Evolutionary conservation across 2,888 invertebrate genomes (phyloP), one percentile per base, ranked within the genome.

Genomic region (Drosophila affinis): DNA sequence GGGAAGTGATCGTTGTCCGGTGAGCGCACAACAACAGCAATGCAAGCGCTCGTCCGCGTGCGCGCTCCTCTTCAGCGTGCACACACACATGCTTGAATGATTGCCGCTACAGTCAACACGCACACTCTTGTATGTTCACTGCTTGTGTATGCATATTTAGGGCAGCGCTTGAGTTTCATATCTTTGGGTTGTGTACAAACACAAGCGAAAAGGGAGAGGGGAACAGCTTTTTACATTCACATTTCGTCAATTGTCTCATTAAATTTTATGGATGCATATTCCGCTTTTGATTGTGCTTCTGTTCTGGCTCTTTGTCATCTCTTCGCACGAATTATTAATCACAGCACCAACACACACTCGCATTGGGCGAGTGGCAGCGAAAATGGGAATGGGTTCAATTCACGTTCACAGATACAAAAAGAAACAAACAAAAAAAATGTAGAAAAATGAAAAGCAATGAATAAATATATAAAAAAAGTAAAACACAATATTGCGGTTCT

Each of bases 361-460:
- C 47, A 59, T 12, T n/a, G 6, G 18, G 14, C n/a, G 21, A 59
- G 27, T 39, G 52, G 29, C 60, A 71, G 60, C 69, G 47, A 71
- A 69, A 71, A 70, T 71, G 68, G 68, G 60, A 71, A 70, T 68
- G 61, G 68, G 60, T 56, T 60, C 53, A 57, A 12, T 34, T 34
- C 34, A 17, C 21, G 45, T 39, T 56, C 67, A 64, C 67, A 64
- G 14, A 24, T 63, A 58, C 58, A 47, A 63, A 32, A 34, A 54
- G 56, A 69, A 69, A 61, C 68, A 63, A 45, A 29, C 29, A 53
- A 52, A 48, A 52, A 56, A 56, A 64, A 58, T 32, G 45, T n/a
- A 59, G 64, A 27, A 76, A 72, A 59, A 67, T 62, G 34, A 76
- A 64, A 73, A 55, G 63, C 3, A 70, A 68, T 64, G 62, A 56